Evolutionary conservation across 2,888 invertebrate species (phyloP), one percentile per base, ranked within the genome.

Genomic region (Melinopterus prodromus): DNA sequence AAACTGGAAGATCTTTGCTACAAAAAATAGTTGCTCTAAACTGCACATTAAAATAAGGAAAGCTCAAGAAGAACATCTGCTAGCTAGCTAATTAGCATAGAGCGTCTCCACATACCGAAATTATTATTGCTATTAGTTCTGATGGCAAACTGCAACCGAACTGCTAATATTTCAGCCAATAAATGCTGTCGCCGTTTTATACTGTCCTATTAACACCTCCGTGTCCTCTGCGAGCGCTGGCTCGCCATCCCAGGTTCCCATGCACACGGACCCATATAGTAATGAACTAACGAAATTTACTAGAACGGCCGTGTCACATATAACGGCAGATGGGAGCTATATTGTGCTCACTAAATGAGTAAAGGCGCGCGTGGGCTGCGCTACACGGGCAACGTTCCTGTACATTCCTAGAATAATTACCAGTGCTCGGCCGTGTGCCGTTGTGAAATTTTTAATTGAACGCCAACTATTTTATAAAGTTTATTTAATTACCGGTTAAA

Each of bases 321-420:
- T 78, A 78, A 78, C 78, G 72, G 78, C 16, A 35, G 78, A 35
- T 78, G 72, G 71, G 72, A 78, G 78, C 36, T 71, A 71, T 78
- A 78, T 78, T 16, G 77, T 77, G 71, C 26, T 70, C 70, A 70
- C 70, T 70, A 77, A 77, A 71, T 70, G 77, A 71, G 26, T 71
- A 77, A 70, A 77, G 77, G 36, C n/a, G 70, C 69, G 78, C 78
- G 78, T 78, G 78, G 78, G 78, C 36, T 16, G 78, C 16, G 26
- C 69, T 77, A 77, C 77, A 72, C 72, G 78, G 36, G 71, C 36
- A 26, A 70, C 71, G 71, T 15, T 78, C 78, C 71, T 71, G 78
- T 53, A 72, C 78, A 78, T 78, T 78, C 78, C 37, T 78, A 78
- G 78, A 78, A 78, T 78, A 78, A 78, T 78, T 71, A 78, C 71